A percentile compares a stretch with the other conserved stretches of the same genome.
phyloP scores from a whole-genome alignment of 1,140 invertebrate species.

The Metopolophium dirhodum region DNA sequence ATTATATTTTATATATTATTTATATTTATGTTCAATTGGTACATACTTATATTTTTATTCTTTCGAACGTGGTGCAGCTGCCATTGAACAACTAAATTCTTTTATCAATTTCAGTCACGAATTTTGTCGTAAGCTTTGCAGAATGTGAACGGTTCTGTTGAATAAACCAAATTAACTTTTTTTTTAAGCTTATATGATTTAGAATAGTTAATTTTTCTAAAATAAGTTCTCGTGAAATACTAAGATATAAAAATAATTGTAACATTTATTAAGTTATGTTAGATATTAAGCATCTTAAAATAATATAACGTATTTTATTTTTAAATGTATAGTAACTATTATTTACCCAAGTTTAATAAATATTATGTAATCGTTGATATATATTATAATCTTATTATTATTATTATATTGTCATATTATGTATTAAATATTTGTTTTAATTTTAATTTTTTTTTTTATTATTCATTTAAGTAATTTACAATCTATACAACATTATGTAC shows the following conservation, averaged over 20 bases:
- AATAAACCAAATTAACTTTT: not conserved
- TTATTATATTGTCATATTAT: too few species aligned
- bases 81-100: not conserved
- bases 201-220: not conserved
- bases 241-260: not conserved
- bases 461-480: too few species aligned
- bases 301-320: too few species aligned
- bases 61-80: not conserved
- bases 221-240: not conserved
- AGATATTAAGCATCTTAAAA: not conserved
- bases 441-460: too few species aligned
- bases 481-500: too few species aligned
- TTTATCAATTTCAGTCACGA: not conserved
- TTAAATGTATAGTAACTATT: not conserved
- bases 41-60: not conserved
- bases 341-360: not conserved
- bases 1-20: slow-evolving; percentile 19
- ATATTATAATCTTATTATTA: too few species aligned
- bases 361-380: not conserved
- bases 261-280: not conserved
- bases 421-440: not conserved
- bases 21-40: not conserved
- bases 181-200: too few species aligned
- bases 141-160: not conserved
- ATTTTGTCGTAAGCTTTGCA: not conserved